Evolutionary conservation across 2,888 invertebrate species (phyloP).

Genomic region (Patella depressa): DNA sequence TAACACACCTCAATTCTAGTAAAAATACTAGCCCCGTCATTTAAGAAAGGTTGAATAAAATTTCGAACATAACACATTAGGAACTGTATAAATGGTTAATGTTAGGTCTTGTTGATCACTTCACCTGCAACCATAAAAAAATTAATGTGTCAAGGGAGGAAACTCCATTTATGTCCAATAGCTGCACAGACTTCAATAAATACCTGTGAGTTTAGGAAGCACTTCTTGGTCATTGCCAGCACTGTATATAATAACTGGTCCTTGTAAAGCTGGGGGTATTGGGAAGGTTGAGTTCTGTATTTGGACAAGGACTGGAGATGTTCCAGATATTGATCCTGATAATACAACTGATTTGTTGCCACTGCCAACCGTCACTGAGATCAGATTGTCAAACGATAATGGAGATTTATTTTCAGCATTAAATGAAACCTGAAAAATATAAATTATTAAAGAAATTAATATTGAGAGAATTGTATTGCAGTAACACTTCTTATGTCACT

Average conservation of each 20-base stretch:
- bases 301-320: conserved; percentile 45
- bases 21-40: no score
- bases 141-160: background rate
- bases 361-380: conserved; percentile 41
- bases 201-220: conserved; percentile 51
- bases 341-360: conserved; percentile 36
- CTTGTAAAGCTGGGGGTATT: conserved; percentile 47
- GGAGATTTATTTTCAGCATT: conserved; percentile 37
- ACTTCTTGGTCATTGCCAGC: conserved; percentile 40
- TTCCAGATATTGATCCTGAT: conserved; percentile 49
- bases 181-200: conserved; percentile 4
- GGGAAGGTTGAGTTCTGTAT: conserved; percentile 46
- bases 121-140: background rate
- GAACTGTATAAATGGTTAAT: no score
- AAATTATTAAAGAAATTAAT: no score
- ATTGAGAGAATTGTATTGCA: no score
- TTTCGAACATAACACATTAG: no score
- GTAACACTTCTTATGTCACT: no score
- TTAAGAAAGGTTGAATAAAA: no score
- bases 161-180: background rate
- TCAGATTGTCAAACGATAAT: conserved; percentile 28
- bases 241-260: conserved; percentile 46
- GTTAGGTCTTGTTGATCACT: background rate
- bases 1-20: no score
- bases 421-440: conserved; percentile 35